Evolutionary conservation across 2,113 vertebrate genomes (phyloP), one percentile per base, ranked within the genome.

Genomic region (Salvator merianae): DNA sequence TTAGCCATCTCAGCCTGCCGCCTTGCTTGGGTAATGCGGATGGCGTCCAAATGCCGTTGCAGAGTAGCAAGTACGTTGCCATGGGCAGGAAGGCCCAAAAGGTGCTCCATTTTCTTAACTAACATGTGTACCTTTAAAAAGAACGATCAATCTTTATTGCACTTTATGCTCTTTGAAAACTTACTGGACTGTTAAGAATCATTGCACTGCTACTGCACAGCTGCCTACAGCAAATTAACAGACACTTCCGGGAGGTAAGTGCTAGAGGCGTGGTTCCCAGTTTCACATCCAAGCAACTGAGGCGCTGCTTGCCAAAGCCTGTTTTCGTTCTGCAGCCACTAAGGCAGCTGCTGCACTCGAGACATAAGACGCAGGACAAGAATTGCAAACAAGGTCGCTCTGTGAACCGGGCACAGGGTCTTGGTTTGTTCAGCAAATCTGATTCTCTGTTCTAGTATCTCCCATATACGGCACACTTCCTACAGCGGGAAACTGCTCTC

Each of bases 1-100:
- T 93, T 94, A 7, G 87, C 12, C 1, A 95, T 59, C 87, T 96
- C 95, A 0, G 94, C 94, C 77, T 88, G 87, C 20, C 95, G 92
- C 5, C 92, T 90, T 0, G 93, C 92, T 88, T 89, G 94, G 0
- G 95, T 90, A 3, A 85, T 1, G 0, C 20, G 87, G 16, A 96
- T 88, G 80, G 93, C 91, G 79, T 94, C 95, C 87, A 87, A 16
- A 8, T 95, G 95, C 0, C 8, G 85, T 2, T 93, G 85, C 82
- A 96, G 50, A 0, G 86, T 13, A 1, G 65, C 2, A 6, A 43
- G 32, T 36, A 96, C 77, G 72, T 94, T 96, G 2, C 83, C 0
- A 0, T 95, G 95, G 2, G 95, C 13, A 0, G 93, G 78, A 28
- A 40, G 1, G 1, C 94, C 90, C 7, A 68, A 0, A 0, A 96